These are phyloP conservation scores for Sorex araneus DNA, from an alignment of 2,113 vertebrate species.

Conservation along the genomic window DNA sequence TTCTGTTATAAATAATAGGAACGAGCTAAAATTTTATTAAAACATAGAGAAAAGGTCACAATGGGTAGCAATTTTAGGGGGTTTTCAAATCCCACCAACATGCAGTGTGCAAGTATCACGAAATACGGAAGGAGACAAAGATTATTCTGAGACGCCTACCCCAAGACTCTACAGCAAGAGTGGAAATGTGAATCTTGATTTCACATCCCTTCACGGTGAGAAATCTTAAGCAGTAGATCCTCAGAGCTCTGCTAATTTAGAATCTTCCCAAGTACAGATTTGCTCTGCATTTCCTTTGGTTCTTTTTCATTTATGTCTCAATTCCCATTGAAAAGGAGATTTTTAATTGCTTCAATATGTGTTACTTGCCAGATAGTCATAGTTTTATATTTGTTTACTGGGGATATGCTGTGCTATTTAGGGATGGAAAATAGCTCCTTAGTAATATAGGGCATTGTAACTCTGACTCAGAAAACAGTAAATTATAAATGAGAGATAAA, in stretches of 20 bases:
- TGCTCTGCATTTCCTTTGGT: conserved; percentile 73
- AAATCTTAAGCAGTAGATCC: background rate
- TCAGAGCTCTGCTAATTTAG: background rate
- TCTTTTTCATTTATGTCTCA: background rate
- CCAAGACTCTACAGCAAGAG: background rate
- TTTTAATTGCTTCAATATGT: conserved; percentile 68
- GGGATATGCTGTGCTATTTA: background rate
- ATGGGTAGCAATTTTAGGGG: background rate
- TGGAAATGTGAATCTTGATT: background rate
- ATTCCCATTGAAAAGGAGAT: conserved; percentile 75
- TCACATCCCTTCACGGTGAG: background rate
- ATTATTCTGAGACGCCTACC: background rate
- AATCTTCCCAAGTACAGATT: conserved; percentile 41
- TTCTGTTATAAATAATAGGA: too few relatives aligned
- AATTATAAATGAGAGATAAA: conserved; percentile 33
- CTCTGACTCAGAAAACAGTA: conserved; percentile 33
- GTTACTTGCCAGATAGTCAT: conserved; percentile 76
- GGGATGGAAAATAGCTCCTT: background rate
- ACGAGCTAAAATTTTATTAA: background rate
- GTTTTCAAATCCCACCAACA: background rate
- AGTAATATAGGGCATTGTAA: background rate
- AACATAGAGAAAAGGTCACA: background rate
- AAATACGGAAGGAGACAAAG: background rate
- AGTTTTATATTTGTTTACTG: conserved; percentile 77
- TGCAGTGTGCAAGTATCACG: background rate